Base-by-base conservation (phyloP, 2,113 vertebrate species). In the Callipepla squamata region DNA sequence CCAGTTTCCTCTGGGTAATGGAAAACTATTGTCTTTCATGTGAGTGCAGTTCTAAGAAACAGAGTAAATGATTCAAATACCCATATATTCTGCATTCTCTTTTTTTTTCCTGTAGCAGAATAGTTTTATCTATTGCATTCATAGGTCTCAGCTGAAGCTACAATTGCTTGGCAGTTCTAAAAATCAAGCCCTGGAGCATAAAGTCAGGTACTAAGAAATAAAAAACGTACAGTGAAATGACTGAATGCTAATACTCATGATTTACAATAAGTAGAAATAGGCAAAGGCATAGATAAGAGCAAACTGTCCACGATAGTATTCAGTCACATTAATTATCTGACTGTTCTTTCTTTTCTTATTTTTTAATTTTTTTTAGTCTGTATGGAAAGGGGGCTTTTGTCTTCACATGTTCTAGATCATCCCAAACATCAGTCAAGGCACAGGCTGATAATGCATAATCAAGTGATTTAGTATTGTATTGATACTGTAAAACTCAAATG, bases 111-210 rank as follows among this genome's bases (percentile, higher is more conserved):
- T 55, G 30, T 3, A 32, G 18, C 30, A 58, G 55, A n/a, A n/a
- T 45, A 50, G 14, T 65, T 92, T 87, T 75, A 63, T 80, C 28
- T 92, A 63, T n/a, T 84, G 25, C 36, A 87, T 89, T 91, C 66
- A 8, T 40, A 65, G 58, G 69, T 70, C 44, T 91, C 5, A 1
- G 30, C 21, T 67, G 79, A 82, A 82, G 30, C 89, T 93, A 36
- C 58, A 79, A 45, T 82, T 89, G 32, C 67, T 91, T 53, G 75
- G 82, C 82, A 93, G 84, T 91, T 95, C 70, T 76, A 66, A 57
- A 93, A 78, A 93, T 89, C 87, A 94, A 94, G 75, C 61, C 69
- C 69, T 81, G 30, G 47, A 87, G 78, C 74, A n/a, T 94, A 34
- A 90, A 87, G 69, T 75, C 69, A 79, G 80, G 38, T 92, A 75